Evolutionary conservation across 2,797 vertebrate species (phyloP), one percentile per base, ranked within the genome.

Genomic region (Rhodeus uyekii): DNA sequence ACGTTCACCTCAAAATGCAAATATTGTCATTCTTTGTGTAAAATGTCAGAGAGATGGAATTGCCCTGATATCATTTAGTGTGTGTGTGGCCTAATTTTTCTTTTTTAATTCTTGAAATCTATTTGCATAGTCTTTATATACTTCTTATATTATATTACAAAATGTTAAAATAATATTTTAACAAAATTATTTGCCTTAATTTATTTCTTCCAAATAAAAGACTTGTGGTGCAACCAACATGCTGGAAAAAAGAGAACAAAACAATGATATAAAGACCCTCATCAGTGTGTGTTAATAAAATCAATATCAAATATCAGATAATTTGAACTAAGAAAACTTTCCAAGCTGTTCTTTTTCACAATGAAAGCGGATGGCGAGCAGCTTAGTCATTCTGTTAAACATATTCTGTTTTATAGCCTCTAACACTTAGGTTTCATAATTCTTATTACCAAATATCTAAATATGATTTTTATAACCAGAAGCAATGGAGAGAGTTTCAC

Each of bases 401-500:
- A 61, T 58, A 4, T 32, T 72, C 27, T 72, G 12, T 39, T 39
- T 1, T 32, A 46, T 2, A 14, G 32, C 29, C n/a, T 18, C 16
- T 13, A 76, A 12, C 8, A 39, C 8, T 36, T n/a, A 60, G 53
- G 27, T 64, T 76, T 44, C 8, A 65, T 27, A 8, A 58, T 60
- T 60, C 1, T 44, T 48, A 61, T 44, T 48, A 61, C 8, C 8
- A 58, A 55, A 55, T 10, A 8, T 58, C 34, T 36, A 14, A 72
- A 72, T 8, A 46, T 39, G 48, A 46, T n/a, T 7, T 55, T 39
- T 7, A 65, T 53, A 81, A 34, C 60, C 10, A 55, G 80, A 81
- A n/a, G 46, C 32, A 81, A 48, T 50, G 58, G 24, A 74, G 34
- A 44, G 18, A 39, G 60, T 32, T 63, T 48, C 29, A 60, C 39